phyloP scores from a whole-genome alignment of 2,888 invertebrate genomes.

The Leucophora obtusa region DNA sequence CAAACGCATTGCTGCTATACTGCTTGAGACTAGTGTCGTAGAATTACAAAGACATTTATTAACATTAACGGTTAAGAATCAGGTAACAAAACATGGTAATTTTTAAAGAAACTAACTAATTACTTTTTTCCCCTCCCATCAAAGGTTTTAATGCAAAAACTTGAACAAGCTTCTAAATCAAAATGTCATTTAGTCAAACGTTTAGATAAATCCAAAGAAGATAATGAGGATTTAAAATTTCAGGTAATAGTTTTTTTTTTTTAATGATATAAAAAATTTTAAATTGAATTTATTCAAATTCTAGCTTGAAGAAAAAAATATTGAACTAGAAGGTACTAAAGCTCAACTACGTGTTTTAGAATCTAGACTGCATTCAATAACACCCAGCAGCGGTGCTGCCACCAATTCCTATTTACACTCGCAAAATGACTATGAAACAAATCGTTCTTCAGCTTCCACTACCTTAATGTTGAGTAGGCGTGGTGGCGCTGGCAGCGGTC shows the following conservation, averaged over 20 bases:
- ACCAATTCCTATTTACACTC: conserved; percentile 76
- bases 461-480: conserved; percentile 75
- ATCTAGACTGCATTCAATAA: conserved; percentile 75
- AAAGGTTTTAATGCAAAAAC: conserved; percentile 84
- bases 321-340: conserved; percentile 89
- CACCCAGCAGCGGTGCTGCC: conserved; percentile 78
- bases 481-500: conserved; percentile 67
- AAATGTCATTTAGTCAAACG: conserved; percentile 83
- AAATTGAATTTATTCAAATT: conserved; percentile 1
- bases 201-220: conserved; percentile 86
- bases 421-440: conserved; percentile 75
- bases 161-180: conserved; percentile 84
- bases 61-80: conserved; percentile 89
- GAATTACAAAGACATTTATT: conserved; percentile 91
- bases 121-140: not conserved
- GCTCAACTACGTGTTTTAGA: conserved; percentile 88
- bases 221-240: conserved; percentile 89
- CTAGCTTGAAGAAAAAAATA: conserved; percentile 89
- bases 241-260: conserved; percentile 80
- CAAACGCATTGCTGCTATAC: conserved; percentile 89
- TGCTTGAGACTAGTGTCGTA: conserved; percentile 88
- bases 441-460: conserved; percentile 75
- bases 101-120: not conserved
- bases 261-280: not conserved
- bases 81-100: conserved; percentile 82